Base-by-base conservation (phyloP, 2,797 vertebrate genomes). In the Rallus crepitans region DNA sequence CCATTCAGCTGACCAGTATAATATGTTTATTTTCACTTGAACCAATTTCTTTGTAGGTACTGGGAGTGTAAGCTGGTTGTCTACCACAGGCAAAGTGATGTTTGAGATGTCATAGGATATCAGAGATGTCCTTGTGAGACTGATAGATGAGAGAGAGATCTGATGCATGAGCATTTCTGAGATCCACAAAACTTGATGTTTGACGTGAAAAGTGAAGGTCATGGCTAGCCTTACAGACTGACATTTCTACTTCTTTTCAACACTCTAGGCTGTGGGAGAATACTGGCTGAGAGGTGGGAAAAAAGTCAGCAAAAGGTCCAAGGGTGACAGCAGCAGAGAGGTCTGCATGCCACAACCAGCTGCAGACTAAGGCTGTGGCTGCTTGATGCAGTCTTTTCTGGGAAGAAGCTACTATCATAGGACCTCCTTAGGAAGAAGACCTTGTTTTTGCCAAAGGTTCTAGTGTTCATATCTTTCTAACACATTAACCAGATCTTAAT, bases 151-250 rank as follows among this genome's bases (percentile, higher is more conserved):
- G 18, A n/a, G 9, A 50, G 18, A n/a, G 9, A 47, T 24, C 19
- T 40, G 2, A 37, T 9, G 7, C 7, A 53, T 23, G 7, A 78
- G 12, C 25, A 64, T 77, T 89, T 77, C 42, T 6, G 12, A 85
- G 27, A 42, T 89, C 24, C 57, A 60, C 27, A 25, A 71, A 5
- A 42, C 14, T 55, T 77, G 14, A 21, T 28, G 30, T 81, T 91
- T 79, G 40, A 53, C 11, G 24, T n/a, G 16, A 12, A 53, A 68
- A 69, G 37, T 55, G 40, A 39, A 31, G 11, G 47, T 57, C 40
- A 42, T 35, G 0, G 0, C 65, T 80, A 82, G 11, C 0, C 0
- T 24, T 84, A 40, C 33, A 60, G 37, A 28, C 8, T 48, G 33
- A 69, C 16, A 56, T 42, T 69, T 78, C 39, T 69, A 15, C 42